Conservation (phyloP, 2,888 invertebrate species). For the Plusia festucae region DNA sequence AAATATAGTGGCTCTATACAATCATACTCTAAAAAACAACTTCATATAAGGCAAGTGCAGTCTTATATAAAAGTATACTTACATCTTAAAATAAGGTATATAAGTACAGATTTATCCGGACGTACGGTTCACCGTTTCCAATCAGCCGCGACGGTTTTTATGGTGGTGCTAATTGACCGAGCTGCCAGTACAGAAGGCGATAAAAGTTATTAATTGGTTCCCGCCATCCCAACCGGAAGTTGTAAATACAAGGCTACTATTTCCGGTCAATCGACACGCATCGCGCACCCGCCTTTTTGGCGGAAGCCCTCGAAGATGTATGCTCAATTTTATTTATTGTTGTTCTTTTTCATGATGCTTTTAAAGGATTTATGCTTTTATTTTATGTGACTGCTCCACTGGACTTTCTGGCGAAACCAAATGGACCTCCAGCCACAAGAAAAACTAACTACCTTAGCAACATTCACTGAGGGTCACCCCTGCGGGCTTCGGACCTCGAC, state of each 20-base stretch:
- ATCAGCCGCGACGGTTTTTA: conserved; percentile 87
- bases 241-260: conserved; percentile 86
- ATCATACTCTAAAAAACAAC: too few relatives aligned
- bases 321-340: conserved; percentile 13
- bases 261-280: conserved; percentile 85
- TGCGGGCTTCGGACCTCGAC: too few relatives aligned
- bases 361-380: background rate
- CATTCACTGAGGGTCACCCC: too few relatives aligned
- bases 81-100: background rate
- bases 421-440: too few relatives aligned
- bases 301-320: conserved; percentile 59
- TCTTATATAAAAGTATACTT: background rate
- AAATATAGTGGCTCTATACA: too few relatives aligned
- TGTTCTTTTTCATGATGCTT: background rate
- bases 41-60: too few relatives aligned
- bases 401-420: too few relatives aligned
- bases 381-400: too few relatives aligned
- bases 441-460: too few relatives aligned
- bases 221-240: conserved; percentile 81
- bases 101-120: conserved; percentile 34
- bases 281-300: conserved; percentile 71
- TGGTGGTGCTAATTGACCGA: conserved; percentile 83
- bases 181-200: conserved; percentile 80
- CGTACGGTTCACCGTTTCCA: conserved; percentile 65
- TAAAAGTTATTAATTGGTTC: conserved; percentile 88